phyloP scores from a whole-genome alignment of 30 jellyfish, hydroid and myxozoan genomes.

The Cassiopea xamachana region DNA sequence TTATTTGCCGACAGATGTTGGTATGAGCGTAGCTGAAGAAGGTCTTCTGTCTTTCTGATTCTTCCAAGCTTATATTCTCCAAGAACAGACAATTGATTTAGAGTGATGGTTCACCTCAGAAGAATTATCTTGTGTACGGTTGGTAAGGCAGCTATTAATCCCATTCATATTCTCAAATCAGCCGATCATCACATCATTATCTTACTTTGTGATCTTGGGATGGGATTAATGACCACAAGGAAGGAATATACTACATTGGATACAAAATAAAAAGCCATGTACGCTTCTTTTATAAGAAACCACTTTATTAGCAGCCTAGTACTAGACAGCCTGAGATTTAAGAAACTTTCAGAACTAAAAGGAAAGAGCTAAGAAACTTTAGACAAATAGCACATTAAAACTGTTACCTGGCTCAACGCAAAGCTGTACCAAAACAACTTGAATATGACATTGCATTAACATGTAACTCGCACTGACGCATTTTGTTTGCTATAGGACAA shows the following conservation, averaged over 20 bases:
- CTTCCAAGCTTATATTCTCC: not conserved
- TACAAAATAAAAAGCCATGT: not conserved
- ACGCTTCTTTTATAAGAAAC: not conserved
- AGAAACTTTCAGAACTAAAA: too few species aligned
- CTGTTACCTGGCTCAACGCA: too few species aligned
- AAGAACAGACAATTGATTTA: conserved; percentile 11
- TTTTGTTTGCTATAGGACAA: too few species aligned
- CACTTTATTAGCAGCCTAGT: too few species aligned
- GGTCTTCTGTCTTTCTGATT: not conserved
- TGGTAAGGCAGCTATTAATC: conserved; percentile 36
- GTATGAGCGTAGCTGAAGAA: not conserved
- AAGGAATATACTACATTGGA: not conserved
- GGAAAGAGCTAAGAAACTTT: too few species aligned
- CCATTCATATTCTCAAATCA: conserved; percentile 15
- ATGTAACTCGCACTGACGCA: too few species aligned
- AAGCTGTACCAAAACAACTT: too few species aligned
- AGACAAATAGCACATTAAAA: too few species aligned
- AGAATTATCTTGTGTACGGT: conserved; percentile 21
- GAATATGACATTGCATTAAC: too few species aligned
- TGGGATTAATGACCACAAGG: conserved; percentile 39
- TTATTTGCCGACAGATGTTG: not conserved
- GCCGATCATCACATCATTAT: conserved; percentile 52
- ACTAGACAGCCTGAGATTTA: too few species aligned
- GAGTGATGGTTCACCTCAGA: conserved; percentile 14
- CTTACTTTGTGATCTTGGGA: conserved; percentile 34